Conservation (phyloP, 2,113 vertebrate species). For the Brachionichthys hirsutus region DNA sequence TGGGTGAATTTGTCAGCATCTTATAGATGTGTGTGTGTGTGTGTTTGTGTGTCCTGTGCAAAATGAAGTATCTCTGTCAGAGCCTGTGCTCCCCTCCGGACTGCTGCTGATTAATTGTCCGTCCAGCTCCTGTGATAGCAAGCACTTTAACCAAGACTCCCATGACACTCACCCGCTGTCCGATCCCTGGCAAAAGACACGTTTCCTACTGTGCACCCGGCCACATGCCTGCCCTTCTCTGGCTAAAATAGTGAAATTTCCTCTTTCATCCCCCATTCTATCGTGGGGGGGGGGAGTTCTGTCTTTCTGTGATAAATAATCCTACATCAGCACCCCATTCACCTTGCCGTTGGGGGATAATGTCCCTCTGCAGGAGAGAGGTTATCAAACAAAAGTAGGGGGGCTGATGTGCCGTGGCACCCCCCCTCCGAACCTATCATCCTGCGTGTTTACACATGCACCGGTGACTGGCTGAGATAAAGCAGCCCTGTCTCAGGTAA, state of each 20-base stretch:
- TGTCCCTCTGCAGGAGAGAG: conserved; percentile 67
- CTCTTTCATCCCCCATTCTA: conserved; percentile 1
- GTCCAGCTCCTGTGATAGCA: conserved; percentile 73
- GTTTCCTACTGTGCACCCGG: conserved; percentile 24
- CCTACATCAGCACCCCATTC: conserved; percentile 76
- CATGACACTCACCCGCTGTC: conserved; percentile 68
- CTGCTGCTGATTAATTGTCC: conserved; percentile 78
- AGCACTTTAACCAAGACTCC: conserved; percentile 75
- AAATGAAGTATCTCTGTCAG: conserved; percentile 77
- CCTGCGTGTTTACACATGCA: conserved; percentile 57
- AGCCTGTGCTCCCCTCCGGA: conserved; percentile 65
- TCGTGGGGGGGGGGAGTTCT: too few species aligned
- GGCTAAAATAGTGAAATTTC: conserved; percentile 69
- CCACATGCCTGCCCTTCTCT: conserved; percentile 51
- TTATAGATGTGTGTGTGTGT: conserved; percentile 20
- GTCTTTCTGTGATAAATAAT: conserved; percentile 62
- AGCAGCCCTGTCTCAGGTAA: conserved; percentile 73
- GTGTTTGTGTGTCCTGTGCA: conserved; percentile 40
- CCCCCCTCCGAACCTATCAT: not conserved
- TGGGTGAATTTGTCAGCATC: conserved; percentile 47
- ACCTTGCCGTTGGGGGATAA: conserved; percentile 80
- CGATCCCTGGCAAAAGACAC: conserved; percentile 57
- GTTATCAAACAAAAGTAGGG: conserved; percentile 61
- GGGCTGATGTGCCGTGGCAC: conserved; percentile 36
- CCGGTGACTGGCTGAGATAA: conserved; percentile 65